A percentile compares a stretch with the other conserved stretches of the same genome.
phyloP scores from a whole-genome alignment of 2,888 invertebrate species.

The Melanophora roralis region DNA sequence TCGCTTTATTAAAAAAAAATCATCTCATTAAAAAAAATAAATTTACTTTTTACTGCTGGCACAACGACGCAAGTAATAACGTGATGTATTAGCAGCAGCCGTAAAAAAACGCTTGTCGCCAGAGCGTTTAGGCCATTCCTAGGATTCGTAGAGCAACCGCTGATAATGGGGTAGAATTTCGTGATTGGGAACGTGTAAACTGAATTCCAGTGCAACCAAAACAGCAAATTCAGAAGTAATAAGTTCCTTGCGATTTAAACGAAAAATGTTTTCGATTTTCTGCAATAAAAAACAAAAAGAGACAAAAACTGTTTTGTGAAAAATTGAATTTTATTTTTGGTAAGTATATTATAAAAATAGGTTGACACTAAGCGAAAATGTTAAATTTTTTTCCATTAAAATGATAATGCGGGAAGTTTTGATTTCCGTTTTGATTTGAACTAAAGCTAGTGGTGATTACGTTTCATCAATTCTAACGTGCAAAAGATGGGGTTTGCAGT shows the following conservation, averaged over 20 bases:
- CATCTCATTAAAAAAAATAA: background rate
- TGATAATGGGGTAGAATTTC: constrained; percentile 97
- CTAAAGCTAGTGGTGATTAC: no score
- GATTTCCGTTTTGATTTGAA: no score
- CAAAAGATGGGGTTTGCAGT: no score
- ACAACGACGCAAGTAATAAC: constrained; percentile 69
- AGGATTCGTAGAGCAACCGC: constrained; percentile 93
- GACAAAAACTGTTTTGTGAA: no score
- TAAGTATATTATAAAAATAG: no score
- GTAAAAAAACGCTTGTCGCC: constrained; percentile 70
- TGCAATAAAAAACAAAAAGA: constrained; percentile 76
- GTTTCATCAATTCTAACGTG: no score
- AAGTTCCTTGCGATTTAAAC: constrained; percentile 93
- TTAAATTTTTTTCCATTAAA: no score
- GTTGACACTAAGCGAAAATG: no score
- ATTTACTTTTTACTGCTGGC: constrained; percentile 70
- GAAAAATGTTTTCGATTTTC: constrained; percentile 94
- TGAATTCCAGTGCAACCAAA: constrained; percentile 95
- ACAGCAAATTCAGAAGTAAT: constrained; percentile 96
- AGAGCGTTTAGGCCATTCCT: constrained; percentile 78
- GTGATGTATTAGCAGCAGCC: constrained; percentile 68
- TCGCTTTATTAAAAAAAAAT: background rate
- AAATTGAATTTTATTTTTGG: background rate
- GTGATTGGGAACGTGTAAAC: constrained; percentile 92
- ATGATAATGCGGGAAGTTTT: no score